A percentile compares a stretch with the other conserved stretches of the same genome.
Evolutionary conservation across 2,113 vertebrate genomes (phyloP).

Genomic region (Andinoacara biseriatus): DNA sequence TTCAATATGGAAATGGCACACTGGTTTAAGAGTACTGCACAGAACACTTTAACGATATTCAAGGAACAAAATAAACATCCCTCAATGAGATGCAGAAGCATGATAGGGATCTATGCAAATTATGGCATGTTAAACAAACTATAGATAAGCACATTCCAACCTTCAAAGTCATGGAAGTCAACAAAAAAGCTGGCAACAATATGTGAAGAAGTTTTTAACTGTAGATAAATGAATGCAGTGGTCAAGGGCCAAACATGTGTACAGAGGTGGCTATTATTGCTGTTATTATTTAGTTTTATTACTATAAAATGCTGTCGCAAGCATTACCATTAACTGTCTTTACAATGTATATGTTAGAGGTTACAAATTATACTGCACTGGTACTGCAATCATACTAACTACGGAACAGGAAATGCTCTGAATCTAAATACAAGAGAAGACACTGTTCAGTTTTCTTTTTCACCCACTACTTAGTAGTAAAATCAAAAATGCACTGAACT

Average conservation of each 20-base stretch:
- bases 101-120: constrained; percentile 70
- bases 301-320: background rate
- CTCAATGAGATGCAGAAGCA: constrained; percentile 36
- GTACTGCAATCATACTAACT: background rate
- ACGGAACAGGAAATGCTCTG: constrained; percentile 2
- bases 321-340: background rate
- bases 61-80: constrained; percentile 37
- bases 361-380: background rate
- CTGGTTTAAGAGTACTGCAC: background rate
- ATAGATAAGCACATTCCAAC: constrained; percentile 60
- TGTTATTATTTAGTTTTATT: background rate
- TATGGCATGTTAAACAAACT: constrained; percentile 52
- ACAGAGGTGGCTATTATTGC: background rate
- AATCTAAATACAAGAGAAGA: background rate
- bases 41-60: constrained; percentile 34
- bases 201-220: background rate
- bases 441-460: background rate
- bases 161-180: constrained; percentile 65
- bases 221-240: background rate
- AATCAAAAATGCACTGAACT: background rate
- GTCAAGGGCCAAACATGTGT: background rate
- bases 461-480: background rate
- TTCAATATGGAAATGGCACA: constrained; percentile 14
- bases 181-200: constrained; percentile 42
- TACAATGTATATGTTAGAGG: background rate